A percentile compares a stretch with the other conserved stretches of the same genome.
These are phyloP conservation scores for Globodera ellingtonae DNA, from an alignment of 1,140 invertebrate species.

Conservation along the genomic window DNA sequence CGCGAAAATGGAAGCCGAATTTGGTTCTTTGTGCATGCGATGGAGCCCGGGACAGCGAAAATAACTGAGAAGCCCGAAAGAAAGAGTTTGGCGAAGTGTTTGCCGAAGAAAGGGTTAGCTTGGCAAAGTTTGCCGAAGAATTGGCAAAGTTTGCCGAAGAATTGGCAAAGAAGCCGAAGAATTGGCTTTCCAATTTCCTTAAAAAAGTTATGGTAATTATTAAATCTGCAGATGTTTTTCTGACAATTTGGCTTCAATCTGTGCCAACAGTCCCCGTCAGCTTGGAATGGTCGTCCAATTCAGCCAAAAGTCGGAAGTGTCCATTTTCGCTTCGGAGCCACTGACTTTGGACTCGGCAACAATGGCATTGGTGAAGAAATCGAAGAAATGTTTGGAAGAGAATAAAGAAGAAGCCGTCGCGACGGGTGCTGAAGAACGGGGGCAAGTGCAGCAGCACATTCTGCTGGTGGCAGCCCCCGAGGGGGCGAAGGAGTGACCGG, in stretches of 20 bases:
- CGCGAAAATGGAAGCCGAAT: slow-evolving; percentile 1
- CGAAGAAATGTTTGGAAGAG: slow-evolving; percentile 3
- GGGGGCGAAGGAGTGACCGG: not conserved
- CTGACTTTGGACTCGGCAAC: not conserved
- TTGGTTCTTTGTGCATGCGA: not conserved
- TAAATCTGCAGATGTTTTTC: not conserved
- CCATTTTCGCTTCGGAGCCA: slow-evolving; percentile 2
- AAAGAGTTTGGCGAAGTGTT: slow-evolving; percentile 1
- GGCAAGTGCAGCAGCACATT: not conserved
- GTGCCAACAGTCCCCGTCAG: not conserved
- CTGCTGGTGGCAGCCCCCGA: not conserved
- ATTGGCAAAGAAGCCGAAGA: not conserved
- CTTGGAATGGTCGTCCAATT: not conserved
- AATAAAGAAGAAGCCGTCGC: not conserved
- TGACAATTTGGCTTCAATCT: not conserved
- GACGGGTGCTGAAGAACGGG: not conserved
- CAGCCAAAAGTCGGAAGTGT: not conserved
- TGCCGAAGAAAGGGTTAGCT: not conserved
- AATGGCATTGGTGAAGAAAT: not conserved
- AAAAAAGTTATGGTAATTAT: not conserved
- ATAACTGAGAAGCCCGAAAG: not conserved
- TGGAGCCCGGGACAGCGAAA: not conserved
- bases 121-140: not conserved
- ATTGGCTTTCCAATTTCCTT: too few species aligned
- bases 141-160: not conserved